Conservation (phyloP, 1,140 invertebrate species). For the Drosophila ercepeae region DNA sequence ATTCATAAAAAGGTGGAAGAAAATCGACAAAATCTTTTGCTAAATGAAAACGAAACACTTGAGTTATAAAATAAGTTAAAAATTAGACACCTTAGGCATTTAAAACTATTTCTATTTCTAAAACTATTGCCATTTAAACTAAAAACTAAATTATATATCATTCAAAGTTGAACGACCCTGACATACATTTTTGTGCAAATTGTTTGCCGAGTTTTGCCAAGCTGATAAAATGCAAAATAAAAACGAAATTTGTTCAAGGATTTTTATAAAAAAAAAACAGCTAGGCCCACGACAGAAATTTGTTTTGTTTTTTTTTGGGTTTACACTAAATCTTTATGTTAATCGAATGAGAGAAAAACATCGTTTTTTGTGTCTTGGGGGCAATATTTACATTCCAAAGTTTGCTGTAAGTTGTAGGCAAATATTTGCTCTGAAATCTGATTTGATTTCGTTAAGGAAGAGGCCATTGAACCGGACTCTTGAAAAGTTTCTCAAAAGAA, state of each 20-base stretch:
- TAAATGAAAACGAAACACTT: too few species aligned
- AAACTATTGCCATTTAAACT: background rate
- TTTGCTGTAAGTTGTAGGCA: conserved; percentile 48
- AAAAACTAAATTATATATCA: conserved; percentile 14
- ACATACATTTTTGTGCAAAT: conserved; percentile 25
- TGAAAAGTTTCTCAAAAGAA: background rate
- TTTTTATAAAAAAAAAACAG: conserved; percentile 19
- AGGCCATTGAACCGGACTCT: conserved; percentile 19
- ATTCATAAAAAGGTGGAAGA: background rate
- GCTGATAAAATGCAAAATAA: conserved; percentile 34
- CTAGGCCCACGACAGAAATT: background rate
- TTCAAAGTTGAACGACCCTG: conserved; percentile 17
- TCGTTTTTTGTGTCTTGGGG: conserved; percentile 24
- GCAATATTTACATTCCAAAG: conserved; percentile 31
- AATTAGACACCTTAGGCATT: too few species aligned
- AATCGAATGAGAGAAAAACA: too few species aligned
- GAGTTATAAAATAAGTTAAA: background rate
- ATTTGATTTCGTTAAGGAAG: too few species aligned
- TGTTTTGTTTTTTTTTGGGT: background rate
- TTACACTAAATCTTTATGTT: conserved; percentile 43
- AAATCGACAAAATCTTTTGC: background rate
- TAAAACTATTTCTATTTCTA: too few species aligned
- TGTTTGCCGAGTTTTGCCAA: background rate
- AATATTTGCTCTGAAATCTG: conserved; percentile 48
- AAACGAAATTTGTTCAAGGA: conserved; percentile 20